Evolutionary conservation across 2,797 vertebrate species (phyloP).

Genomic region (Sebastes trivittatus): DNA sequence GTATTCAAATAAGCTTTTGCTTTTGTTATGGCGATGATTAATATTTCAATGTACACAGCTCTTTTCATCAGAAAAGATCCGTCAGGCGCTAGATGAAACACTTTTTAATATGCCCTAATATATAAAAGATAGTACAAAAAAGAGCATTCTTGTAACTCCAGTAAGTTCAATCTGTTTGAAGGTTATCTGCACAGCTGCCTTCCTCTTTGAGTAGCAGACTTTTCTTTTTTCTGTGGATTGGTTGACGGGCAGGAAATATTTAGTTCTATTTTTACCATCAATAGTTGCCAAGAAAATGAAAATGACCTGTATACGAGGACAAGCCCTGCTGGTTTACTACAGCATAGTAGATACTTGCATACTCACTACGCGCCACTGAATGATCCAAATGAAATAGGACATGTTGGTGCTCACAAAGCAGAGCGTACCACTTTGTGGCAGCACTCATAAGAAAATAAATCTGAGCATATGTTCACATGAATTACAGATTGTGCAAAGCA

Average conservation of each 20-base stretch:
- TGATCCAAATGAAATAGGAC: conserved; percentile 60
- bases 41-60: conserved; percentile 30
- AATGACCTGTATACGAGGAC: conserved; percentile 37
- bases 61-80: conserved; percentile 8
- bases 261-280: conserved; percentile 55
- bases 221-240: not conserved
- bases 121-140: conserved; percentile 6
- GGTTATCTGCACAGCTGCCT: conserved; percentile 26
- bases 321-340: conserved; percentile 22
- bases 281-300: conserved; percentile 25
- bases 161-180: conserved; percentile 28
- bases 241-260: conserved; percentile 25
- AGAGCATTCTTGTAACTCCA: not conserved
- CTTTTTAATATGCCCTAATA: not conserved
- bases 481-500: conserved; percentile 69
- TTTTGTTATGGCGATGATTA: conserved; percentile 37
- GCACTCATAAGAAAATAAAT: conserved; percentile 60
- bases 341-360: conserved; percentile 13
- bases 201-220: conserved; percentile 25
- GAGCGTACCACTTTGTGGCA: conserved; percentile 45
- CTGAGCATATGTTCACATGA: conserved; percentile 72
- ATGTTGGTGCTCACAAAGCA: conserved; percentile 53
- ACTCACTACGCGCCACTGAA: not conserved
- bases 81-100: conserved; percentile 20
- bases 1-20: conserved; percentile 11